A percentile compares a stretch with the other conserved stretches of the same genome.
These are phyloP conservation scores for Meloidogyne hapla DNA, from an alignment of 1,140 invertebrate species.

Conservation along the genomic window DNA sequence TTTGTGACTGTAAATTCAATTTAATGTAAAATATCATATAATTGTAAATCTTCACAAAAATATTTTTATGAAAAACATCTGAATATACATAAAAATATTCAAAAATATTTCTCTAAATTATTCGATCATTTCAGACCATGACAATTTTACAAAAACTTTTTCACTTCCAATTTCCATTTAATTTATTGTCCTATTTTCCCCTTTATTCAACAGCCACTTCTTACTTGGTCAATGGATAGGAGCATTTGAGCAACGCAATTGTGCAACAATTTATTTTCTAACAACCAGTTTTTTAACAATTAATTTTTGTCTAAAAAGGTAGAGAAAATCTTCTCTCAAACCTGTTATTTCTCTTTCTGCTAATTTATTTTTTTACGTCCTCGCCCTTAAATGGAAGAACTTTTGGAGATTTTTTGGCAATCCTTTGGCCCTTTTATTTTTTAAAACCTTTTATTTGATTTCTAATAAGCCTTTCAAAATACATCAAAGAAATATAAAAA, in stretches of 20 bases:
- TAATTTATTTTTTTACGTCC: neutral
- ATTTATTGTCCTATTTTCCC: neutral
- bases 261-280: neutral
- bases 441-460: neutral
- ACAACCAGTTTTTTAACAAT: constrained; percentile 1
- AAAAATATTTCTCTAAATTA: no score
- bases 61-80: no score
- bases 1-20: no score
- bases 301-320: neutral
- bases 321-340: neutral
- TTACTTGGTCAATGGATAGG: neutral
- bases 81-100: no score
- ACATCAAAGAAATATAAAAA: neutral
- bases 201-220: constrained; percentile 1
- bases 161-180: neutral
- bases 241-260: neutral
- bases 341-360: neutral
- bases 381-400: neutral
- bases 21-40: no score
- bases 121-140: no score
- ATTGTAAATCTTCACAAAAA: no score
- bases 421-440: neutral
- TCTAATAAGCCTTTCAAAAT: neutral
- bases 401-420: neutral
- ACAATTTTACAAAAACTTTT: no score